phyloP scores from a whole-genome alignment of 1,140 invertebrate species.

The Globodera ellingtonae region DNA sequence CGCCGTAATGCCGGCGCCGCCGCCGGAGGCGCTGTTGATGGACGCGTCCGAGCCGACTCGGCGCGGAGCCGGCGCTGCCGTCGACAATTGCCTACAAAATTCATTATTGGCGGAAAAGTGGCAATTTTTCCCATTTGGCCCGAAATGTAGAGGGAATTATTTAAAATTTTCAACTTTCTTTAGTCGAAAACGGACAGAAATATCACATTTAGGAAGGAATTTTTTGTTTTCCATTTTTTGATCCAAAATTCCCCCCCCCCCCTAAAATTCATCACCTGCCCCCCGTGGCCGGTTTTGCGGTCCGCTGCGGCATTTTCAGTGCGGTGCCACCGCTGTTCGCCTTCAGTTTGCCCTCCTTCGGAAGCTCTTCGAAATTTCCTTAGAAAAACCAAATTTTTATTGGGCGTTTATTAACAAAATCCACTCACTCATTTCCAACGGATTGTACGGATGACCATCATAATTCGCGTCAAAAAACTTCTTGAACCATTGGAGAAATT shows the following conservation, averaged over 20 bases:
- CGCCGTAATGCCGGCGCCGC: slow-evolving; percentile 2
- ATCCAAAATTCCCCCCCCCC: too few relatives aligned
- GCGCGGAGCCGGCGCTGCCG: slow-evolving; percentile 8
- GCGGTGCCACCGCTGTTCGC: slow-evolving; percentile 10
- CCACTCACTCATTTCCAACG: slow-evolving; percentile 78
- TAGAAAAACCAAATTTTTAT: slow-evolving; percentile 66
- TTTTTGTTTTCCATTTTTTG: too few relatives aligned
- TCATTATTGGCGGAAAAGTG: too few relatives aligned
- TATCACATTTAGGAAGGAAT: too few relatives aligned
- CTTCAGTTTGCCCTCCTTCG: slow-evolving; percentile 59
- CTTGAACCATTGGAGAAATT: slow-evolving; percentile 99
- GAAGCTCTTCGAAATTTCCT: slow-evolving; percentile 77
- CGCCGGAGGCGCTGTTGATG: slow-evolving; percentile 43
- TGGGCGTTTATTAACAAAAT: slow-evolving; percentile 50
- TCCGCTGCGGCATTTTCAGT: slow-evolving; percentile 21
- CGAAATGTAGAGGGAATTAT: too few relatives aligned
- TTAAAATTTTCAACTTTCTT: too few relatives aligned
- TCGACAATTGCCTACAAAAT: too few relatives aligned
- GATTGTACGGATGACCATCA: slow-evolving; percentile 90
- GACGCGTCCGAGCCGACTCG: slow-evolving; percentile 43
- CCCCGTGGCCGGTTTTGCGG: neutral
- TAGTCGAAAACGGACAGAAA: too few relatives aligned
- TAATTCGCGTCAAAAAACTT: slow-evolving; percentile 99
- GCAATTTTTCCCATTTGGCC: too few relatives aligned
- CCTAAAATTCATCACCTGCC: neutral